Evolutionary conservation across 1,140 invertebrate species (phyloP).

Genomic region (Ostrea denselamellosa): DNA sequence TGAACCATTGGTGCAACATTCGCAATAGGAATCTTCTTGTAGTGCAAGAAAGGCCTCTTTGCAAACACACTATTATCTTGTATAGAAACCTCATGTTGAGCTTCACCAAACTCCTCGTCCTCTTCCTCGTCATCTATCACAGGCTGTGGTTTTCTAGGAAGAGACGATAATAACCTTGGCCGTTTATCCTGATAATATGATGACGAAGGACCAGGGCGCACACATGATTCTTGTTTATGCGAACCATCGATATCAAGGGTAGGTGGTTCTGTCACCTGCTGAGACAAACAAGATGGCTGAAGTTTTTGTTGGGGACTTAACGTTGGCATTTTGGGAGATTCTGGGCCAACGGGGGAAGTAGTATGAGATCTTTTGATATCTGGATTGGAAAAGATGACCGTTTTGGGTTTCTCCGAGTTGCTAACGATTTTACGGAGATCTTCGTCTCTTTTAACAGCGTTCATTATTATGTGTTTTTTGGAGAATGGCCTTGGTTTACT

Average conservation of each 20-base stretch:
- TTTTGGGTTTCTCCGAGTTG: constrained; percentile 41
- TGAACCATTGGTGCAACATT: constrained; percentile 73
- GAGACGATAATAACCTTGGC: constrained; percentile 20
- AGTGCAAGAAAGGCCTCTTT: constrained; percentile 58
- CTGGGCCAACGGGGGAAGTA: constrained; percentile 56
- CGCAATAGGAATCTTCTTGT: constrained; percentile 72
- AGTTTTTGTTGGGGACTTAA: constrained; percentile 70
- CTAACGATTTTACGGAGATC: constrained; percentile 63
- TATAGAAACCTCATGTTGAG: neutral
- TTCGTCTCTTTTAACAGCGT: constrained; percentile 69
- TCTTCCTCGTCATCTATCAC: constrained; percentile 33
- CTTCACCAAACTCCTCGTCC: neutral
- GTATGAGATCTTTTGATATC: constrained; percentile 27
- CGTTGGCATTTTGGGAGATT: constrained; percentile 73
- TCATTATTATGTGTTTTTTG: constrained; percentile 70
- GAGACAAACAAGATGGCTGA: constrained; percentile 57
- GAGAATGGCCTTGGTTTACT: constrained; percentile 55
- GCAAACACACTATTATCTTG: constrained; percentile 46
- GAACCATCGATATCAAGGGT: constrained; percentile 59
- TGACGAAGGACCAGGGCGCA: neutral
- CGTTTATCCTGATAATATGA: neutral
- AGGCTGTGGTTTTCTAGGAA: constrained; percentile 13
- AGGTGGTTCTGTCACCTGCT: constrained; percentile 66
- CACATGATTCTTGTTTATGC: constrained; percentile 12
- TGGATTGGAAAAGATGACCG: constrained; percentile 10